These are phyloP conservation scores for Coelopa frigida DNA, from an alignment of 1,140 invertebrate species.

Conservation along the genomic window DNA sequence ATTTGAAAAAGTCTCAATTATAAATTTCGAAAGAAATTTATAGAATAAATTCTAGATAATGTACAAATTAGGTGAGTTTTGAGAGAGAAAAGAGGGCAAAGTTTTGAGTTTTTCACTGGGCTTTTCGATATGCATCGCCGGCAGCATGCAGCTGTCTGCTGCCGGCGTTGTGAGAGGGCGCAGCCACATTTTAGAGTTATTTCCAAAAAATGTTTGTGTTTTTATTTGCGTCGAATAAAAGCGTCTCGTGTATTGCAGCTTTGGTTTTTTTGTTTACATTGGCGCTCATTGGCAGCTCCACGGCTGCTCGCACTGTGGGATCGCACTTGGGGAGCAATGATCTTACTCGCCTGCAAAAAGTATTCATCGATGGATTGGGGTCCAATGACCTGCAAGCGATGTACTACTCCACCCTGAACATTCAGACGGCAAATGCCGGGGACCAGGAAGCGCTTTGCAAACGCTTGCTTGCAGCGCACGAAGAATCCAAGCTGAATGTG, in stretches of 20 bases:
- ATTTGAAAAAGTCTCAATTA: too few species aligned
- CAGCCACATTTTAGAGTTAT: not conserved
- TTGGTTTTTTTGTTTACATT: constrained; percentile 26
- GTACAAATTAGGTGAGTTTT: constrained; percentile 29
- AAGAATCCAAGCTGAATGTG: constrained; percentile 42
- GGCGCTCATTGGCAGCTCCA: constrained; percentile 16
- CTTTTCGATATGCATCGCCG: not conserved
- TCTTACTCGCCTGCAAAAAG: constrained; percentile 35
- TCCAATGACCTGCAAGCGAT: constrained; percentile 40
- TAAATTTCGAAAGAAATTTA: too few species aligned
- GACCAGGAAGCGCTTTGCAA: constrained; percentile 29
- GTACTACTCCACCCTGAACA: constrained; percentile 36
- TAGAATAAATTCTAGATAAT: too few species aligned
- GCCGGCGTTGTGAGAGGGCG: constrained; percentile 2
- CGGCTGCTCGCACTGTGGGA: constrained; percentile 30
- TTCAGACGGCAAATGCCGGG: constrained; percentile 25
- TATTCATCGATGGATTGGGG: constrained; percentile 37
- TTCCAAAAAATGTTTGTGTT: not conserved
- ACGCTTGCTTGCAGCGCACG: constrained; percentile 25
- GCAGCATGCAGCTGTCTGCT: not conserved
- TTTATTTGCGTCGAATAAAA: not conserved
- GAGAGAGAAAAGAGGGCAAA: too few species aligned
- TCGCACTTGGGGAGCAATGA: constrained; percentile 32
- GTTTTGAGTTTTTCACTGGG: not conserved
- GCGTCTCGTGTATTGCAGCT: not conserved